phyloP scores from a whole-genome alignment of 2,797 vertebrate species.

The Parotocinclus haroldoi region DNA sequence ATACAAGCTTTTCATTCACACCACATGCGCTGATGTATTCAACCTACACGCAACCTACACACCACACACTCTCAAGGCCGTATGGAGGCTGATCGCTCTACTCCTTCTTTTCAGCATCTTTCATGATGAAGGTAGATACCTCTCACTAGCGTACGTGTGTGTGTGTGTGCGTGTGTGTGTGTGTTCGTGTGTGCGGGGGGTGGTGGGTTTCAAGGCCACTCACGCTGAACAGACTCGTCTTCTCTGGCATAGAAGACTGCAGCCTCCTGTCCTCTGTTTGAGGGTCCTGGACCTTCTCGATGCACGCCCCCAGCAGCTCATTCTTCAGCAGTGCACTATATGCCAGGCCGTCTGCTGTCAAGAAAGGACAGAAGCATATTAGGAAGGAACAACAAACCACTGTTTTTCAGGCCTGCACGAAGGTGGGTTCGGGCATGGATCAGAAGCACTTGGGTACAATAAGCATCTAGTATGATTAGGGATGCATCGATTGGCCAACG shows the following conservation, averaged over 20 bases:
- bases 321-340: conserved; percentile 96
- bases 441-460: no score
- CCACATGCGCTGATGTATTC: not conserved
- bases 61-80: conserved; percentile 25
- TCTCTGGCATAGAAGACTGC: conserved; percentile 89
- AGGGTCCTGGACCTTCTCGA: conserved; percentile 96
- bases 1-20: not conserved
- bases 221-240: conserved; percentile 95
- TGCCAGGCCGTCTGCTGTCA: conserved; percentile 82
- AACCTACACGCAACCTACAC: not conserved
- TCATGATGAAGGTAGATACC: conserved; percentile 7
- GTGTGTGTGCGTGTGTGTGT: not conserved
- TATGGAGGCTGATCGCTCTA: conserved; percentile 7
- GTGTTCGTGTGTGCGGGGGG: not conserved
- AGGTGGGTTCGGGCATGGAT: no score
- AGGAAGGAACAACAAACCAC: not conserved
- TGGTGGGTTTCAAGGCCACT: conserved; percentile 35
- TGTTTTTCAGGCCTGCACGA: no score
- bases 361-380: conserved; percentile 45
- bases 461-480: no score
- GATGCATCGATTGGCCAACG: no score
- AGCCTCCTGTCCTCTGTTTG: conserved; percentile 93
- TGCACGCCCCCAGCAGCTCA: conserved; percentile 91
- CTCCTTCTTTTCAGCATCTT: conserved; percentile 13
- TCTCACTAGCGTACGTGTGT: conserved; percentile 1